These are phyloP conservation scores for Helicoverpa zea DNA, from an alignment of 1,140 invertebrate genomes.

Conservation along the genomic window DNA sequence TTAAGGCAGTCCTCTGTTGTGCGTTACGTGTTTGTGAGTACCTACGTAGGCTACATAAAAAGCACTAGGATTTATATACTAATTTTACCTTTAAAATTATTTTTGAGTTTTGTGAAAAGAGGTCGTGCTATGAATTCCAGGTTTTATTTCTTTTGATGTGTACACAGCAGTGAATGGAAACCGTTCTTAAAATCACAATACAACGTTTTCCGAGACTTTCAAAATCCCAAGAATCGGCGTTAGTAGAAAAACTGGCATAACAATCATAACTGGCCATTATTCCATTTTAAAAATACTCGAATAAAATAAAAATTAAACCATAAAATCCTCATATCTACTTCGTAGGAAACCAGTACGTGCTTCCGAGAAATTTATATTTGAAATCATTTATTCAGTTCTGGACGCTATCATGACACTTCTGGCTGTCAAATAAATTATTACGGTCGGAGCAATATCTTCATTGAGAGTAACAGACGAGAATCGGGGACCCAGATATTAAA, in stretches of 20 bases:
- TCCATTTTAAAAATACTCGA: not conserved
- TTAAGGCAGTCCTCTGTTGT: conserved; percentile 8
- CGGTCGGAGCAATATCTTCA: conserved; percentile 37
- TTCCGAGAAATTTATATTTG: conserved; percentile 12
- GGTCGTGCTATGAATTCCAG: too few species aligned
- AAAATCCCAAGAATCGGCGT: too few species aligned
- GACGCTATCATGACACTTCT: conserved; percentile 35
- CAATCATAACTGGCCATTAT: not conserved
- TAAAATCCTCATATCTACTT: not conserved
- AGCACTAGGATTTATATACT: not conserved
- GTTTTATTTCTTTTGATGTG: too few species aligned
- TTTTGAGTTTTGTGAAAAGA: too few species aligned
- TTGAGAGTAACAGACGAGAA: conserved; percentile 38
- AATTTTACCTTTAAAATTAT: conserved; percentile 10
- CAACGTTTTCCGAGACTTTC: too few species aligned
- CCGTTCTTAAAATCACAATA: too few species aligned
- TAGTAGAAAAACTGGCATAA: not conserved
- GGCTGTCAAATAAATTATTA: conserved; percentile 45
- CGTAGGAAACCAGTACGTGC: not conserved
- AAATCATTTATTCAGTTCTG: conserved; percentile 35
- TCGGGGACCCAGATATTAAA: conserved; percentile 29
- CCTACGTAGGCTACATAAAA: not conserved
- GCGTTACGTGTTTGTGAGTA: not conserved
- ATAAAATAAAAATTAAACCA: not conserved
- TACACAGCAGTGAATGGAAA: too few species aligned